phyloP scores from a whole-genome alignment of 2,113 vertebrate species.

The Bambusicola thoracicus region DNA sequence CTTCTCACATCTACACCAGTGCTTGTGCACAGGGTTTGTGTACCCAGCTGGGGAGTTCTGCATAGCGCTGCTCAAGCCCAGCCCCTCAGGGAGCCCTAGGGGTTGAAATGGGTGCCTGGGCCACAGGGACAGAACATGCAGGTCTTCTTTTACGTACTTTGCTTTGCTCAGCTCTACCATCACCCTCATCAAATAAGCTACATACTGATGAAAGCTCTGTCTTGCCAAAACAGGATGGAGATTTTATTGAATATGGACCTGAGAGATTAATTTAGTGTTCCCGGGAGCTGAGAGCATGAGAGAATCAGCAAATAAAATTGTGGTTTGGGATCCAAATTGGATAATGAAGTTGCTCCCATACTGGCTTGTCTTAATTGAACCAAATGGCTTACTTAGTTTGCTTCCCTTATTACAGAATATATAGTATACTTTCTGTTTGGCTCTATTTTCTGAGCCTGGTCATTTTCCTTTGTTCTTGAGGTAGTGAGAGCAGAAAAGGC shows the following conservation, averaged over 20 bases:
- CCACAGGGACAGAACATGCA: neutral
- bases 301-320: constrained; percentile 8
- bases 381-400: neutral
- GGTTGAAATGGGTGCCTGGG: neutral
- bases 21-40: neutral
- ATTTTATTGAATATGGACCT: neutral
- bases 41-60: neutral
- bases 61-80: neutral
- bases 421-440: neutral
- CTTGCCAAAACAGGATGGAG: neutral
- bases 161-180: neutral
- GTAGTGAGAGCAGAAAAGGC: neutral
- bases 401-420: neutral
- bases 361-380: constrained; percentile 14
- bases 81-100: accelerated
- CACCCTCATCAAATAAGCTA: neutral
- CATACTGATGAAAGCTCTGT: neutral
- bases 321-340: neutral
- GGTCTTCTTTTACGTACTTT: neutral
- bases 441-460: neutral
- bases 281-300: neutral
- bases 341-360: neutral
- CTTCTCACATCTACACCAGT: neutral
- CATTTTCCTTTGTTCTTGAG: neutral
- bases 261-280: constrained; percentile 13